Percentiles rank a stretch among this genome's conserved stretches.
Evolutionary conservation across 2,797 vertebrate genomes (phyloP).

Genomic region (Alauda arvensis): DNA sequence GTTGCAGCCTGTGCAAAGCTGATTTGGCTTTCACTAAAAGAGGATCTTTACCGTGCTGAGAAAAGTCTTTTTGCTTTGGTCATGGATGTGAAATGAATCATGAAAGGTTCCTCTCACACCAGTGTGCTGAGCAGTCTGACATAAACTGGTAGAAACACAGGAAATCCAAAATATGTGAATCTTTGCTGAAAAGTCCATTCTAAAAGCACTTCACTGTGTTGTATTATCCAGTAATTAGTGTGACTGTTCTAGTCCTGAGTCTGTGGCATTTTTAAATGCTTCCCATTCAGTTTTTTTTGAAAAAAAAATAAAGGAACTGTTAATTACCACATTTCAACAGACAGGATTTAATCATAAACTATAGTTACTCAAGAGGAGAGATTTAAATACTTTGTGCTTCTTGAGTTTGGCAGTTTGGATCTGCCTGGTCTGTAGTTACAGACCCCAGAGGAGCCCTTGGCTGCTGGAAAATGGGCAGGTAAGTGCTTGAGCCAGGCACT

Average conservation of each 20-base stretch:
- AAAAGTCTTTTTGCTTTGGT: neutral
- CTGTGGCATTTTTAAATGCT: neutral
- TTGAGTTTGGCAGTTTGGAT: neutral
- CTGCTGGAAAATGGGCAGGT: neutral
- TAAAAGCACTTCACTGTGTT: neutral
- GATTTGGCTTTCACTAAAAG: neutral
- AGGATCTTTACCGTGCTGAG: neutral
- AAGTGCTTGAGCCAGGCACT: neutral
- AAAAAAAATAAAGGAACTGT: neutral
- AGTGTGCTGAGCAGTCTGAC: neutral
- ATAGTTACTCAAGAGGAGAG: neutral
- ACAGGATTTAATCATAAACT: neutral
- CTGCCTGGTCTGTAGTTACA: neutral
- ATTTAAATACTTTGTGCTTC: neutral
- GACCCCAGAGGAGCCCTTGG: neutral
- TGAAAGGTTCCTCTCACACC: neutral
- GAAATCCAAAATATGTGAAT: neutral
- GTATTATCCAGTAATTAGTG: neutral
- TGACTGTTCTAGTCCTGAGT: neutral
- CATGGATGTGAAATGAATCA: neutral
- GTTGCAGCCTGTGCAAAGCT: neutral
- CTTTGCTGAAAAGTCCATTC: neutral
- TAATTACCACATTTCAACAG: neutral
- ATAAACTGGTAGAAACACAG: neutral
- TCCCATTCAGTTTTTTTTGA: neutral